These are phyloP conservation scores for Vanessa tameamea DNA, from an alignment of 1,140 invertebrate species.

Conservation along the genomic window DNA sequence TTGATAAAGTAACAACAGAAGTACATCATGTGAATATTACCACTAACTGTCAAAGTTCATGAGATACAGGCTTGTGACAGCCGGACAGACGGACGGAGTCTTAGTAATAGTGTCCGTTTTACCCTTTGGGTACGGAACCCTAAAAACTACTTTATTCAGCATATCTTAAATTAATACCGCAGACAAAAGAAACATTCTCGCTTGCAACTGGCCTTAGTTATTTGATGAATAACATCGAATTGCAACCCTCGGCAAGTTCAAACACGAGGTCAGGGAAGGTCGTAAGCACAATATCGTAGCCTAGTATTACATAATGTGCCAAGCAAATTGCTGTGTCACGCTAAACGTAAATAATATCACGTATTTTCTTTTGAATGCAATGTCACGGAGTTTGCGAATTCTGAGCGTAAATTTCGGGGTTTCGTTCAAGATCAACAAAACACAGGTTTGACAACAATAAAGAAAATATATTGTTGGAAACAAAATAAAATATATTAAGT, in stretches of 20 bases:
- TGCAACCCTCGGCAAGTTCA: slow-evolving; percentile 19
- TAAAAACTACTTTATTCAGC: no score
- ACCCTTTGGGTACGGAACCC: no score
- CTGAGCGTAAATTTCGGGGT: background rate
- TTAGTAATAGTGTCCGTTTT: no score
- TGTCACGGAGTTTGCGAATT: background rate
- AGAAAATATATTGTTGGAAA: background rate
- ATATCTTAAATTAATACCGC: no score
- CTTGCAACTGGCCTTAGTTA: slow-evolving; percentile 2
- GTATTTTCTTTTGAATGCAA: slow-evolving; percentile 5
- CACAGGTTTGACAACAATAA: no score
- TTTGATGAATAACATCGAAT: slow-evolving; percentile 3
- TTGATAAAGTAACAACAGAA: no score
- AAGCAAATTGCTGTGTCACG: slow-evolving; percentile 4
- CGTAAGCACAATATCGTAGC: slow-evolving; percentile 1
- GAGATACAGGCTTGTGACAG: no score
- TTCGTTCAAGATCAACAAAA: background rate
- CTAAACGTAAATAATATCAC: slow-evolving; percentile 12
- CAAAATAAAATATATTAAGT: no score
- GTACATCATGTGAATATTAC: no score
- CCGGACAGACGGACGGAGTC: no score
- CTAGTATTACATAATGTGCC: slow-evolving; percentile 10
- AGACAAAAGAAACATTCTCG: background rate
- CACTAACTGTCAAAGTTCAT: no score
- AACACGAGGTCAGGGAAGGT: slow-evolving; percentile 16